Percentiles rank a stretch among this genome's conserved stretches.
These are phyloP conservation scores for Falco rusticolus DNA, from an alignment of 2,797 vertebrate genomes.

Conservation along the genomic window DNA sequence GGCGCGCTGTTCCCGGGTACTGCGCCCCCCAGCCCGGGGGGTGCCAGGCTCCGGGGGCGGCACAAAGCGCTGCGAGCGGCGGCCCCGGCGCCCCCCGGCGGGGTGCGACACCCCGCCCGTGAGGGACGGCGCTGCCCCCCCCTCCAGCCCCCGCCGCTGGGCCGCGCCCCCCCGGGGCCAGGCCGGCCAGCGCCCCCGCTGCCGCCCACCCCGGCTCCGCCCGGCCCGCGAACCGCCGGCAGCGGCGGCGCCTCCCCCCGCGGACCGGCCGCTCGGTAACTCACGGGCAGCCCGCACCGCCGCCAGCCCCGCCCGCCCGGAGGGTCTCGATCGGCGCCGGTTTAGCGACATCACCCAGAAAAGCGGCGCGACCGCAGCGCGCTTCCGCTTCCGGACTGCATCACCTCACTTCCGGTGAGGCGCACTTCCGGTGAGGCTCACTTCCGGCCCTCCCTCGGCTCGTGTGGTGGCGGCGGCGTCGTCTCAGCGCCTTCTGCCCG, in stretches of 20 bases:
- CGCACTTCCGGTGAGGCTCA: not conserved
- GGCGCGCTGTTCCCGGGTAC: rapidly evolving
- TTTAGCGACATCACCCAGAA: slow-evolving; percentile 1
- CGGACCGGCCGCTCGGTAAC: not conserved
- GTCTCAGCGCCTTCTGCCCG: rapidly evolving
- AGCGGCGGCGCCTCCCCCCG: not conserved
- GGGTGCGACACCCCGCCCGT: not conserved
- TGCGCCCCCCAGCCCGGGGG: not conserved
- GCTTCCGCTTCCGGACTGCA: not conserved
- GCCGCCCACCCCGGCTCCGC: not conserved
- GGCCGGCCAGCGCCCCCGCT: not conserved
- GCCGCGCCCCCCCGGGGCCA: not conserved
- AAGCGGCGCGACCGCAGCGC: not conserved
- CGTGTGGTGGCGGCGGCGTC: not conserved
- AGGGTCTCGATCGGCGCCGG: not conserved
- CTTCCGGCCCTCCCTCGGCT: not conserved
- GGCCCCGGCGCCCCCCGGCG: rapidly evolving
- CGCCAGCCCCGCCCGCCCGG: not conserved
- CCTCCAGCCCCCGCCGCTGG: not conserved
- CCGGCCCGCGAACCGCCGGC: not conserved
- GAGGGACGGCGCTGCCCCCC: not conserved
- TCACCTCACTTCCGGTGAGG: not conserved
- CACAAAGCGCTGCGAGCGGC: not conserved
- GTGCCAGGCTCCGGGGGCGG: rapidly evolving
- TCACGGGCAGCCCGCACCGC: not conserved